Conservation (phyloP, 2,797 vertebrate genomes). For the Delichon dasypus region DNA sequence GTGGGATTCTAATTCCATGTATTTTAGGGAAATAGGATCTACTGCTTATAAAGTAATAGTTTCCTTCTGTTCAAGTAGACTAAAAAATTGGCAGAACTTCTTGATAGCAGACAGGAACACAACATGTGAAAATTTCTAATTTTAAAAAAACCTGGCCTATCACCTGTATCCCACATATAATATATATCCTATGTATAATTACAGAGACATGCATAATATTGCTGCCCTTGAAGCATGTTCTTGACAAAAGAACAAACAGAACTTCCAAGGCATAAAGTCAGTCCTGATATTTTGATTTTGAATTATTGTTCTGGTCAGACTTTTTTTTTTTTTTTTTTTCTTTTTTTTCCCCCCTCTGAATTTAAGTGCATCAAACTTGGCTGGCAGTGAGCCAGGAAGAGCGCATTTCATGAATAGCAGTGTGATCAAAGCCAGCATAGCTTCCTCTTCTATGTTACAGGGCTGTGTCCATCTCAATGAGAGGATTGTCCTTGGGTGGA, state of each 20-base stretch:
- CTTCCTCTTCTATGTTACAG: neutral
- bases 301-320: neutral
- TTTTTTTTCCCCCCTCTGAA: neutral
- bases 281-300: neutral
- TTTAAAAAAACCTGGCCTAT: neutral
- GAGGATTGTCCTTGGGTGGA: neutral
- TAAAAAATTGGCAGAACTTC: constrained; percentile 10
- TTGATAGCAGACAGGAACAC: neutral
- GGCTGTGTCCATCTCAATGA: neutral
- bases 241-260: neutral
- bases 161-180: neutral
- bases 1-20: constrained; percentile 32
- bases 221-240: neutral
- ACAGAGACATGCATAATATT: neutral
- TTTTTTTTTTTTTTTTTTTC: neutral
- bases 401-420: neutral
- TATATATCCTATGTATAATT: neutral
- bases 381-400: neutral
- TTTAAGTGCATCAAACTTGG: neutral
- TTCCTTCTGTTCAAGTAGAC: constrained; percentile 41
- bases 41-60: constrained; percentile 52
- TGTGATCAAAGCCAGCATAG: neutral
- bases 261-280: neutral
- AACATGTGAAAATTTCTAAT: neutral
- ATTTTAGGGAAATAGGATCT: constrained; percentile 35